Evolutionary conservation across 2,797 vertebrate species (phyloP).

Genomic region (Intellagama lesueurii): DNA sequence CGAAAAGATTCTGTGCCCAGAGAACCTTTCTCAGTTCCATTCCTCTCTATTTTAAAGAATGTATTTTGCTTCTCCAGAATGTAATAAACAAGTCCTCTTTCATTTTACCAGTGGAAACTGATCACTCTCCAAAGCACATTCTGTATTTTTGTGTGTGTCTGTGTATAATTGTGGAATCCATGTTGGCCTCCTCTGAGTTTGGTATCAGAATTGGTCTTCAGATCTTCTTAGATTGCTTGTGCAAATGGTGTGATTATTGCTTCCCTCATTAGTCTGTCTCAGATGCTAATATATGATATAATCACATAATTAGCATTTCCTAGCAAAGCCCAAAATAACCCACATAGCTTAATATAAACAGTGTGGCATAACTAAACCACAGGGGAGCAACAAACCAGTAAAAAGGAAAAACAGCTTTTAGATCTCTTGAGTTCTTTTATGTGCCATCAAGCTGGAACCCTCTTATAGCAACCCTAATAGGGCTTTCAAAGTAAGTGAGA

Average conservation of each 20-base stretch:
- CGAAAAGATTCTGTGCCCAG: background rate
- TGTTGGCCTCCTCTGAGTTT: constrained; percentile 31
- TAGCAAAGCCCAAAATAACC: background rate
- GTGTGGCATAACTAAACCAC: background rate
- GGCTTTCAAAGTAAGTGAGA: too few relatives aligned
- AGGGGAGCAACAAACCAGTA: background rate
- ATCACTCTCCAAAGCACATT: background rate
- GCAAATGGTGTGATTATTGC: background rate
- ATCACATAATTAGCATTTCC: background rate
- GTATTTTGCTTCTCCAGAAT: background rate
- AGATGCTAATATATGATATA: background rate
- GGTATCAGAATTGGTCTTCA: constrained; percentile 45
- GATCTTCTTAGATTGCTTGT: constrained; percentile 19
- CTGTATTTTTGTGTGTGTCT: background rate
- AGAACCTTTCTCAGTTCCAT: background rate
- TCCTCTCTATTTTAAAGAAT: background rate
- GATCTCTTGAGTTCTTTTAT: too few relatives aligned
- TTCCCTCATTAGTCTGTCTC: background rate
- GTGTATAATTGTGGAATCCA: background rate
- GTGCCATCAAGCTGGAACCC: too few relatives aligned
- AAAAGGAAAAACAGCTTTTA: too few relatives aligned
- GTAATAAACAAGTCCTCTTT: background rate
- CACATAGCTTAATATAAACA: background rate
- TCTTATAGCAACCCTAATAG: too few relatives aligned
- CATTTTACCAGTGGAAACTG: background rate